These are phyloP conservation scores for Myathropa florea DNA, from an alignment of 2,888 invertebrate genomes.

Conservation along the genomic window DNA sequence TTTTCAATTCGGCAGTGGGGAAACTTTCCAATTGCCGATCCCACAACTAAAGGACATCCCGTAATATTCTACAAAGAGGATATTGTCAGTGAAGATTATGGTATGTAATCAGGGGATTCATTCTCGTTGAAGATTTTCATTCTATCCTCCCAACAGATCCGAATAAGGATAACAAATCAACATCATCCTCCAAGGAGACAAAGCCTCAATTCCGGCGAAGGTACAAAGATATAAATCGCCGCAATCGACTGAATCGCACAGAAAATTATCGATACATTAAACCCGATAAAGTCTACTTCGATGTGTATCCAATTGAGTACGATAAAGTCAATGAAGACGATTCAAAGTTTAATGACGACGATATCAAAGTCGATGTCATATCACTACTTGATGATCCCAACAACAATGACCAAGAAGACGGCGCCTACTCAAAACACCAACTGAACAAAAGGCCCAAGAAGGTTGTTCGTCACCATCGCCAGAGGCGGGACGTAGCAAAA, in stretches of 20 bases:
- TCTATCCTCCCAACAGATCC: slow-evolving; percentile 72
- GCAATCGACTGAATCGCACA: slow-evolving; percentile 54
- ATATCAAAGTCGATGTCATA: slow-evolving; percentile 71
- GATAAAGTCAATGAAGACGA: slow-evolving; percentile 66
- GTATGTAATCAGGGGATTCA: slow-evolving; percentile 70
- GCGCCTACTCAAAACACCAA: slow-evolving; percentile 69
- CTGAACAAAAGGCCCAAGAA: slow-evolving; percentile 76
- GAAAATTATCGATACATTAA: slow-evolving; percentile 70
- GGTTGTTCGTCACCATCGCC: slow-evolving; percentile 73
- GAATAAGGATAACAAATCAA: slow-evolving; percentile 70
- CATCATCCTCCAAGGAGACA: neutral
- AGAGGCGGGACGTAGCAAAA: slow-evolving; percentile 72
- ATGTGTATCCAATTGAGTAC: slow-evolving; percentile 74
- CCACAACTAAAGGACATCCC: slow-evolving; percentile 75
- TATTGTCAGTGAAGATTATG: slow-evolving; percentile 78
- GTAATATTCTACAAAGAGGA: slow-evolving; percentile 79
- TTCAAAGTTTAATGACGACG: slow-evolving; percentile 65
- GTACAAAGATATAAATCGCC: slow-evolving; percentile 73
- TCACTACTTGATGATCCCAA: slow-evolving; percentile 64
- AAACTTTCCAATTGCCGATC: slow-evolving; percentile 73
- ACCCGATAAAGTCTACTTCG: slow-evolving; percentile 76
- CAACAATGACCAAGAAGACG: slow-evolving; percentile 1
- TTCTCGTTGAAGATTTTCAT: neutral
- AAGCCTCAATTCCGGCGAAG: slow-evolving; percentile 24
- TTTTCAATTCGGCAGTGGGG: slow-evolving; percentile 76